phyloP scores from a whole-genome alignment of 2,797 vertebrate genomes.

The Columba guinea region DNA sequence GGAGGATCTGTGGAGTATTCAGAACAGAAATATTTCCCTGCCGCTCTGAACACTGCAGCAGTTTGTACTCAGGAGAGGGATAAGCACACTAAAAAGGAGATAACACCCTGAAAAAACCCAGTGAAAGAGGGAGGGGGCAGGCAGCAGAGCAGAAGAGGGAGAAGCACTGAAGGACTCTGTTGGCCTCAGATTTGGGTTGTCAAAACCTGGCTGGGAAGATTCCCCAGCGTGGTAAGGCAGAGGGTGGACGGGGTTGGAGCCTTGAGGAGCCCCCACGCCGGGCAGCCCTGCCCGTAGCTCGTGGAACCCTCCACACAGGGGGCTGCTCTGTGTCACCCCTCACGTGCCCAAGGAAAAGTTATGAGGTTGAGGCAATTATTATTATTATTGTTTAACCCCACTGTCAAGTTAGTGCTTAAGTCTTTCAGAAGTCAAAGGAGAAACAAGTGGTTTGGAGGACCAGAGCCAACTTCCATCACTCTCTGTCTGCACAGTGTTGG shows the following conservation, averaged over 20 bases:
- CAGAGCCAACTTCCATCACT: neutral
- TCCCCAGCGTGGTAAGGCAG: neutral
- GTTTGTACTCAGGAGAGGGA: conserved; percentile 51
- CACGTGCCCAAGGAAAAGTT: neutral
- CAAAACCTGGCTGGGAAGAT: neutral
- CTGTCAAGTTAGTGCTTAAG: neutral
- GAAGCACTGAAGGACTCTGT: accelerated
- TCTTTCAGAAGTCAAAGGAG: neutral
- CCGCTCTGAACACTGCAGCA: conserved; percentile 54
- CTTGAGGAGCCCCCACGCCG: accelerated
- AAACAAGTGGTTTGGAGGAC: neutral
- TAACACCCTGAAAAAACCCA: neutral
- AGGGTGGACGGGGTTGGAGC: accelerated
- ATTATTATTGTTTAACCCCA: neutral
- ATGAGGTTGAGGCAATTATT: neutral
- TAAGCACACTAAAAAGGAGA: conserved; percentile 37
- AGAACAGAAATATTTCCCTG: conserved; percentile 65
- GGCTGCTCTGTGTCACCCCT: neutral
- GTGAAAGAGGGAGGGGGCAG: neutral
- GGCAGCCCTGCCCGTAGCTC: neutral
- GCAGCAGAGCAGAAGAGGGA: neutral
- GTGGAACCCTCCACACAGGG: neutral
- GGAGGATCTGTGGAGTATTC: conserved; percentile 67
- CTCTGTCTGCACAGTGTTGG: neutral
- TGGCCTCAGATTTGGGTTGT: neutral